Base-by-base conservation (phyloP, 2,888 invertebrate species). In the Desoria tigrina region DNA sequence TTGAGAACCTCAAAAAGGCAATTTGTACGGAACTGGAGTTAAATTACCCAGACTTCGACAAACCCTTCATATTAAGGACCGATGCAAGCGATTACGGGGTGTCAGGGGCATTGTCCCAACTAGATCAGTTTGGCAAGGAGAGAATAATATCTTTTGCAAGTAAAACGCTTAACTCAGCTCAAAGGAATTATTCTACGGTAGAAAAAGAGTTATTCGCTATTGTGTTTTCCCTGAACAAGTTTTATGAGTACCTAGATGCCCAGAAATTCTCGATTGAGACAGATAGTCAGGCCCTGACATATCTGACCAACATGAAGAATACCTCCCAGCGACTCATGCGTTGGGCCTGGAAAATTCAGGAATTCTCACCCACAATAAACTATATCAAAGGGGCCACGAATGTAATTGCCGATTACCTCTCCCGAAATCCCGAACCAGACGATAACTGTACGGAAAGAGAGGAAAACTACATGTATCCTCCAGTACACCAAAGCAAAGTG, bases 1-100 rank as follows among this genome's bases (percentile, higher is more conserved):
- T 74, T 49, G 24, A 69, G 0, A 16, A 49, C 2, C 27, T 75
- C 9, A 72, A 71, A 51, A 0, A 60, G 2, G 55, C 58, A 42
- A 59, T 75, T 14, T 11, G 42, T 6, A 16, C 26, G 1, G 32
- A 61, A 39, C n/a, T 61, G 9, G 23, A 57, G 18, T 26, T 57
- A 7, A 42, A 42, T 9, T 28, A 57, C 23, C 66, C 66, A 1
- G 61, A 61, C n/a, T 66, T 58, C 37, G 16, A 7, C 1, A 53
- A 62, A 42, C 62, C 62, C 1, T 66, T 66, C 18, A 45, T 62
- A 28, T 18, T 62, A 1, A 16, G 59, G 3, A 37, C 39, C 1
- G 66, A 66, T 27, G 66, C 58, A 11, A 21, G 51, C n/a, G 16
- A 27, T 42, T 1, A 21, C 1, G 62, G 62, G 4, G 42, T 62